A percentile compares a stretch with the other conserved stretches of the same genome.
Evolutionary conservation across 2,888 invertebrate genomes (phyloP).

Genomic region (Philhelius pedissequus): DNA sequence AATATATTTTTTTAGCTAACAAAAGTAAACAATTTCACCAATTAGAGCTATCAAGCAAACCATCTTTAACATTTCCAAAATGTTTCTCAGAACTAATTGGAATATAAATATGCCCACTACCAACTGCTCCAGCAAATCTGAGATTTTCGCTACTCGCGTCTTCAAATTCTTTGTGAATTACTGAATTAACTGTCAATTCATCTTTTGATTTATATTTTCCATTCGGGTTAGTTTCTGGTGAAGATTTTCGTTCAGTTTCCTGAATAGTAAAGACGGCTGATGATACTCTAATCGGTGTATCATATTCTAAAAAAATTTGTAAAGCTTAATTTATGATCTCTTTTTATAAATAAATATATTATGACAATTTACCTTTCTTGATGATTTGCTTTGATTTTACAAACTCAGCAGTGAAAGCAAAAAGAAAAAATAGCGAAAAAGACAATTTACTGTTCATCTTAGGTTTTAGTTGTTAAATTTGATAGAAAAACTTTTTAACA

Average conservation of each 20-base stretch:
- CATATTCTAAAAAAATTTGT: slow-evolving; percentile 15
- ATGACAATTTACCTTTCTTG: background rate
- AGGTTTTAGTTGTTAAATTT: background rate
- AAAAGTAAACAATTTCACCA: too few species aligned
- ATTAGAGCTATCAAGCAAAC: background rate
- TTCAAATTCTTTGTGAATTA: background rate
- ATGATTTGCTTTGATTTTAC: background rate
- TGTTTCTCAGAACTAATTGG: background rate
- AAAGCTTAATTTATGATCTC: too few species aligned
- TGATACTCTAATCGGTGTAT: slow-evolving; percentile 8
- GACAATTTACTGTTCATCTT: background rate
- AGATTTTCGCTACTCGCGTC: background rate
- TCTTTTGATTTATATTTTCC: background rate
- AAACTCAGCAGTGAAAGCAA: background rate
- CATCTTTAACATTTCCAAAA: background rate
- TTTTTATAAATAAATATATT: background rate
- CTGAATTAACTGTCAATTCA: background rate
- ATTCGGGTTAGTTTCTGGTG: background rate
- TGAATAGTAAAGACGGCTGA: slow-evolving; percentile 21
- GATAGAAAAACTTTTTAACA: background rate
- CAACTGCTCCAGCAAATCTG: slow-evolving; percentile 30
- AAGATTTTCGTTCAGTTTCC: background rate
- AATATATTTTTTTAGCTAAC: too few species aligned
- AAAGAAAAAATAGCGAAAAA: background rate
- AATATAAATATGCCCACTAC: slow-evolving; percentile 42